These are phyloP conservation scores for Micromussa lordhowensis DNA, from an alignment of 92 coral and sea anemone species.

Conservation along the genomic window DNA sequence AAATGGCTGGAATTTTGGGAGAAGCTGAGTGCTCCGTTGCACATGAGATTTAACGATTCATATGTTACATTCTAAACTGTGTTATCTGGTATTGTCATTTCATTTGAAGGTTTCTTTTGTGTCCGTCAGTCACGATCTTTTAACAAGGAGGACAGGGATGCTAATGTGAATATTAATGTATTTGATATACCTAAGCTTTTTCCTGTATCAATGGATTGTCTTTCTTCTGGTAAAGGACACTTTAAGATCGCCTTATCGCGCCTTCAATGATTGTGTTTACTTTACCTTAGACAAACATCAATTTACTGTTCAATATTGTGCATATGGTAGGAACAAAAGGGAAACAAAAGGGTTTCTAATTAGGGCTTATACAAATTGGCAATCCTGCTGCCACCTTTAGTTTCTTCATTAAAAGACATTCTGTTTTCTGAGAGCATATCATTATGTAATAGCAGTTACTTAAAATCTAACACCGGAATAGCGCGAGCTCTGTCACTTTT, in stretches of 20 bases:
- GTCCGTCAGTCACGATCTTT: neutral
- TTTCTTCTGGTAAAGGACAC: neutral
- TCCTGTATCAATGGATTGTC: neutral
- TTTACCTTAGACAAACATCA: conserved; percentile 3
- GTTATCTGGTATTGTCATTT: neutral
- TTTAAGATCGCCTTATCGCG: neutral
- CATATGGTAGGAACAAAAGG: conserved; percentile 5
- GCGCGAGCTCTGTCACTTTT: neutral
- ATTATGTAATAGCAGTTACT: conserved; percentile 7
- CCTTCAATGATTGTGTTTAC: conserved; percentile 5
- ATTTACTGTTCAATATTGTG: conserved; percentile 18
- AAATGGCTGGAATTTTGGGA: no score
- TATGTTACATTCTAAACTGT: neutral
- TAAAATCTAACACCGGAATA: conserved; percentile 5
- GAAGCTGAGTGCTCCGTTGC: neutral
- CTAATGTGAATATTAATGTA: neutral
- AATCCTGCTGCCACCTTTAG: conserved; percentile 16
- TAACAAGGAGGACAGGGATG: neutral
- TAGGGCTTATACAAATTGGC: conserved; percentile 20
- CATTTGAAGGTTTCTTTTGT: neutral
- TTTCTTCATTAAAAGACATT: conserved; percentile 18
- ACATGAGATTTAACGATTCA: neutral
- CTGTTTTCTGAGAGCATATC: conserved; percentile 5
- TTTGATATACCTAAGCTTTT: neutral
- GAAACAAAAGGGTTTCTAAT: conserved; percentile 19